Percentiles rank a stretch among this genome's conserved stretches.
Evolutionary conservation across 1,140 invertebrate species (phyloP).

Genomic region (Oryctes rhinoceros): DNA sequence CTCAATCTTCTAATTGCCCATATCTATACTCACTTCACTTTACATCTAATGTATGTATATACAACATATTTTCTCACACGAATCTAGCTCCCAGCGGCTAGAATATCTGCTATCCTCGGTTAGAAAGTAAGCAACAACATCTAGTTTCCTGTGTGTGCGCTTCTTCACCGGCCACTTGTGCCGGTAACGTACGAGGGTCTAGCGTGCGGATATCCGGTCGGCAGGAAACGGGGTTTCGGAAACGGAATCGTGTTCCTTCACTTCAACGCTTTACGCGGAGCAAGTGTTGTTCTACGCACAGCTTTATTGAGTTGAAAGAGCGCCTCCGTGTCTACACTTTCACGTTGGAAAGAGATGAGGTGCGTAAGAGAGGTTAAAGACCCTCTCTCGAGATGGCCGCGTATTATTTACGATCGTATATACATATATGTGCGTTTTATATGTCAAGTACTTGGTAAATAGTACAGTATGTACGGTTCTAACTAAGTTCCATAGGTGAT

Average conservation of each 20-base stretch:
- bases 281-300: neutral
- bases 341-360: neutral
- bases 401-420: constrained; percentile 21
- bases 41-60: too few species aligned
- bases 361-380: constrained; percentile 16
- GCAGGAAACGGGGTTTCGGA: constrained; percentile 29
- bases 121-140: too few species aligned
- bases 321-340: neutral
- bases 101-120: too few species aligned
- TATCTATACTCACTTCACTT: too few species aligned
- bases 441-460: constrained; percentile 36
- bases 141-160: too few species aligned
- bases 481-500: neutral
- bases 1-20: too few species aligned
- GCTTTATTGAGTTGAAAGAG: neutral
- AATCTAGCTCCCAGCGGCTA: too few species aligned
- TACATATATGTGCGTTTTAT: neutral
- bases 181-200: too few species aligned
- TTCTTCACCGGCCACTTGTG: too few species aligned
- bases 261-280: neutral
- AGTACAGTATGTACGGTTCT: constrained; percentile 3
- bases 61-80: too few species aligned
- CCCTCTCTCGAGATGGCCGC: constrained; percentile 11
- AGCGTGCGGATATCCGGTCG: constrained; percentile 13
- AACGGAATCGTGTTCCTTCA: neutral